Evolutionary conservation across 1,140 invertebrate genomes (phyloP).

Genomic region (Atta cephalotes): DNA sequence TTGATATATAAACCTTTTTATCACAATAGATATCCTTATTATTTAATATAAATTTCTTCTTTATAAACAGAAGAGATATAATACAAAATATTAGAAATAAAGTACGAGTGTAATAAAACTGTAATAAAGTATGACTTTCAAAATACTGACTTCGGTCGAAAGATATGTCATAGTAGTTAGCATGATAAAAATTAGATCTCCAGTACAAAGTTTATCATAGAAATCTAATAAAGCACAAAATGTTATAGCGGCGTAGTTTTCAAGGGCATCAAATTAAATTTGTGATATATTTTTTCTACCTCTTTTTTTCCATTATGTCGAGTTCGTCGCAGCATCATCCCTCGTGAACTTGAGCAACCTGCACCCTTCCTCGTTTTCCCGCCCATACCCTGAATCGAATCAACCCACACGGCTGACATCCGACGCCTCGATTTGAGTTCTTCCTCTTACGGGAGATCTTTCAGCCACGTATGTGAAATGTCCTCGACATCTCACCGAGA

Average conservation of each 20-base stretch:
- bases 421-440: constrained; percentile 54
- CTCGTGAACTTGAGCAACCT: constrained; percentile 41
- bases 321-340: constrained; percentile 37
- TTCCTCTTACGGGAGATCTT: constrained; percentile 43
- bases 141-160: not conserved
- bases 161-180: not conserved
- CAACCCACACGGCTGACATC: constrained; percentile 58
- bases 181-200: constrained; percentile 2
- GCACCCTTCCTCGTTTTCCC: constrained; percentile 53
- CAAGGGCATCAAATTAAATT: constrained; percentile 43
- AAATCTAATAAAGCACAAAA: constrained; percentile 16
- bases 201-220: not conserved
- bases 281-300: constrained; percentile 14
- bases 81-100: not conserved
- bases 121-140: not conserved
- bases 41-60: not conserved
- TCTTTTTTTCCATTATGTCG: constrained; percentile 34
- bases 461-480: constrained; percentile 28
- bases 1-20: not conserved
- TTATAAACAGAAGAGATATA: not conserved
- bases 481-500: constrained; percentile 25
- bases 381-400: constrained; percentile 59
- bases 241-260: constrained; percentile 15
- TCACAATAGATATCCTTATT: not conserved
- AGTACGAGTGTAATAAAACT: not conserved